Evolutionary conservation across 2,113 vertebrate genomes (phyloP), one percentile per base, ranked within the genome.

Genomic region (Centrocercus urophasianus): DNA sequence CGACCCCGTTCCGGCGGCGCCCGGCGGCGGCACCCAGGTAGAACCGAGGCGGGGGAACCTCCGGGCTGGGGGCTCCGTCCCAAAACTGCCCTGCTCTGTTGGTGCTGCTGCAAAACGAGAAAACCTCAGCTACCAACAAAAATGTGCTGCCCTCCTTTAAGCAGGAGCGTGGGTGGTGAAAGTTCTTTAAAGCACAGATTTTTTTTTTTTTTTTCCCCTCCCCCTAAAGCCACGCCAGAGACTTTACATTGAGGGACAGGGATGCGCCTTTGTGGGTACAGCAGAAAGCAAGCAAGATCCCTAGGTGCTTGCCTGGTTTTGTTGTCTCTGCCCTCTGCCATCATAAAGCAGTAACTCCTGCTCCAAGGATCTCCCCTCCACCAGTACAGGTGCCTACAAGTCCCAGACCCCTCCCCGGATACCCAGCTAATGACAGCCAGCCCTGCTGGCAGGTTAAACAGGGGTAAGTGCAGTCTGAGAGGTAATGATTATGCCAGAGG

Each of bases 161-260:
- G 8, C 59, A 6, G 13, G n/a, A 20, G n/a, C 13, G 13, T 36
- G 22, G 21, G 34, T 24, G 42, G 15, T 21, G 34, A 13, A 24
- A 22, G 22, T 15, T 36, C 59, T n/a, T 10, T 60, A 22, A 13
- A 34, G 34, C 34, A 22, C 10, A 11, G 32, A 8, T 28, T 36
- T 22, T 2, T 22, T 34, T 60, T 5, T 34, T 13, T 3, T 5
- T 13, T 54, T 21, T 34, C 22, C 42, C 42, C 15, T 16, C 15
- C 22, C 8, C 15, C 13, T 24, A 13, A 65, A 71, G 64, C 22
- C 7, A 1, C 11, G 1, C 12, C 3, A 2, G 15, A 7, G 32
- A 5, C 8, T 21, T 45, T 6, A 5, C 2, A 0, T 3, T 7
- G 15, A 25, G 63, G 22, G 40, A 1, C 11, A 8, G 19, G 20